A percentile compares a stretch with the other conserved stretches of the same genome.
Evolutionary conservation across 2,888 invertebrate species (phyloP).

Genomic region (Xestoiulus laeticollis): DNA sequence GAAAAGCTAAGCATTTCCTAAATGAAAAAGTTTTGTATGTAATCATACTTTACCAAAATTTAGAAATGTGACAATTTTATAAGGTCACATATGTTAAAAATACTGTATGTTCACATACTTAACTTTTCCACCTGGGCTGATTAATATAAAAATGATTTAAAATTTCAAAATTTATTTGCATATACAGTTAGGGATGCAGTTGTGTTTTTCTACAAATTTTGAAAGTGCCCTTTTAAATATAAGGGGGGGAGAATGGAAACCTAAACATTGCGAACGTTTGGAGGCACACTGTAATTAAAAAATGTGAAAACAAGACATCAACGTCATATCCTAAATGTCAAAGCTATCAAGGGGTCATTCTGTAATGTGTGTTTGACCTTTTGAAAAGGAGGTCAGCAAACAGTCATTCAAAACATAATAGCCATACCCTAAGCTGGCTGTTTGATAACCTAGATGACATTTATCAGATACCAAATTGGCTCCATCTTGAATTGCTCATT

Average conservation of each 20-base stretch:
- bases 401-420: neutral
- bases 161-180: neutral
- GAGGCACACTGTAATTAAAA: constrained; percentile 8
- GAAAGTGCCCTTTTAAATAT: neutral
- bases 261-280: neutral
- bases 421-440: neutral
- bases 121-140: too few relatives aligned
- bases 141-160: too few relatives aligned
- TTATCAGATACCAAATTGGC: neutral
- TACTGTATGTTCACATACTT: too few relatives aligned
- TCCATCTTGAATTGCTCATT: neutral
- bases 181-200: neutral
- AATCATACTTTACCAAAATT: too few relatives aligned
- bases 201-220: neutral
- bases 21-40: too few relatives aligned
- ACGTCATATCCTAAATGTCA: neutral
- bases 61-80: too few relatives aligned
- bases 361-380: neutral
- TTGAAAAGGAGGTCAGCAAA: neutral
- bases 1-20: too few relatives aligned
- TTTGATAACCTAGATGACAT: neutral
- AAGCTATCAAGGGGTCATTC: neutral
- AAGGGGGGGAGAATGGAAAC: neutral
- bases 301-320: neutral
- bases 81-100: too few relatives aligned